Evolutionary conservation across 2,888 invertebrate species (phyloP).

Genomic region (Pyrrhia umbra): DNA sequence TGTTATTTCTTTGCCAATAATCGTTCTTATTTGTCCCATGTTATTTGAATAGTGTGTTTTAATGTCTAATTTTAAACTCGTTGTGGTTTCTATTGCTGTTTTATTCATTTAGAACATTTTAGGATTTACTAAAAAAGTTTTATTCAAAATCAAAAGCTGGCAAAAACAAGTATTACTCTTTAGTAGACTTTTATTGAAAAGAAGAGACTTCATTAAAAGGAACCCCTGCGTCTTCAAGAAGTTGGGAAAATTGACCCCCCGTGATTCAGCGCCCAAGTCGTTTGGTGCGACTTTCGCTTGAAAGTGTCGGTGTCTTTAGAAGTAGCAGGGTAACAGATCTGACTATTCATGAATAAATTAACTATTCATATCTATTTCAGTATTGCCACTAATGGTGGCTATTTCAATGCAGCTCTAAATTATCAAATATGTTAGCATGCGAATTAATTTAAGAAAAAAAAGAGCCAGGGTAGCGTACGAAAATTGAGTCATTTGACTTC

Average conservation of each 20-base stretch:
- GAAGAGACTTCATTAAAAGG: background rate
- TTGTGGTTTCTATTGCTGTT: background rate
- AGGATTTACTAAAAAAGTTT: background rate
- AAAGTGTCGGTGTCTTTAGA: background rate
- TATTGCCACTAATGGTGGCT: no score
- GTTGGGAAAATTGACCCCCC: background rate
- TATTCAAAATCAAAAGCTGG: background rate
- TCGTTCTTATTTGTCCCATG: background rate
- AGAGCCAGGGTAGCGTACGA: constrained; percentile 6
- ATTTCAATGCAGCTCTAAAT: constrained; percentile 18
- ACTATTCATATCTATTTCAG: no score
- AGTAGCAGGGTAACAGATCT: background rate
- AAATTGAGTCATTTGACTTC: constrained; percentile 17
- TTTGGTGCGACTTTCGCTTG: background rate
- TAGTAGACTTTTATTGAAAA: background rate
- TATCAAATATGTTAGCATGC: constrained; percentile 5
- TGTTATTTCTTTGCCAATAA: background rate
- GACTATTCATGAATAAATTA: background rate
- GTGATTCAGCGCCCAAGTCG: background rate
- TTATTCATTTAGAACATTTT: background rate
- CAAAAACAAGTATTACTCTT: background rate
- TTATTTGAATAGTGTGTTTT: background rate
- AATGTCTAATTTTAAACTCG: background rate
- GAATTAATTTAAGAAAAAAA: background rate
- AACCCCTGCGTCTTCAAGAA: background rate